phyloP scores from a whole-genome alignment of 2,113 vertebrate genomes.

The Mus pahari region DNA sequence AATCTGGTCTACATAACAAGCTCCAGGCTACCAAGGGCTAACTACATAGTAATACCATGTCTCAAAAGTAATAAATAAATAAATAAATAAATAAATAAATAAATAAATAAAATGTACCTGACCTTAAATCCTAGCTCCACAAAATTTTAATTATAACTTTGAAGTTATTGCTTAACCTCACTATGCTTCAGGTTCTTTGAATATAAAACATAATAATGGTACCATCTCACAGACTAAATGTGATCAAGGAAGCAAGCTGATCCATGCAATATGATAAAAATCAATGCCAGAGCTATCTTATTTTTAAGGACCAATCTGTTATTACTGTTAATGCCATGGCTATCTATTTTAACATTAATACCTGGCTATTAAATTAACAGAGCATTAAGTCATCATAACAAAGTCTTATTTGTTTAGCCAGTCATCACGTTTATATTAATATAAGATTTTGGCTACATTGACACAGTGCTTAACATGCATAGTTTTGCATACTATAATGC shows the following conservation, averaged over 20 bases:
- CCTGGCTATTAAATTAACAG: background rate
- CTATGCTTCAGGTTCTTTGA: background rate
- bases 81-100: background rate
- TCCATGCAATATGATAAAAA: background rate
- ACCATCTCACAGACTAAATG: background rate
- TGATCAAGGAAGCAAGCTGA: background rate
- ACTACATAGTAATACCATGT: background rate
- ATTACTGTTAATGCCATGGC: background rate
- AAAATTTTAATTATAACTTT: background rate
- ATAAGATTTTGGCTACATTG: background rate
- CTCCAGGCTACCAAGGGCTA: background rate
- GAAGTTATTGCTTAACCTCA: background rate
- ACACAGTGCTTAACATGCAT: background rate
- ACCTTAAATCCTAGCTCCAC: background rate
- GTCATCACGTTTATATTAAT: background rate
- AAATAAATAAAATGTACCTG: background rate
- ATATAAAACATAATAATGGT: background rate
- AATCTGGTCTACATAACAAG: background rate
- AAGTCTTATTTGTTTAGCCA: background rate
- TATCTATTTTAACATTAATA: background rate
- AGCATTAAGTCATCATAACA: background rate
- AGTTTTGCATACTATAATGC: background rate
- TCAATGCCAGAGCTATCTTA: background rate
- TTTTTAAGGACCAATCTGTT: background rate
- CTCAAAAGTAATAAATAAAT: background rate